Evolutionary conservation across 2,888 invertebrate species (phyloP), one percentile per base, ranked within the genome.

Genomic region (Panopea generosa): DNA sequence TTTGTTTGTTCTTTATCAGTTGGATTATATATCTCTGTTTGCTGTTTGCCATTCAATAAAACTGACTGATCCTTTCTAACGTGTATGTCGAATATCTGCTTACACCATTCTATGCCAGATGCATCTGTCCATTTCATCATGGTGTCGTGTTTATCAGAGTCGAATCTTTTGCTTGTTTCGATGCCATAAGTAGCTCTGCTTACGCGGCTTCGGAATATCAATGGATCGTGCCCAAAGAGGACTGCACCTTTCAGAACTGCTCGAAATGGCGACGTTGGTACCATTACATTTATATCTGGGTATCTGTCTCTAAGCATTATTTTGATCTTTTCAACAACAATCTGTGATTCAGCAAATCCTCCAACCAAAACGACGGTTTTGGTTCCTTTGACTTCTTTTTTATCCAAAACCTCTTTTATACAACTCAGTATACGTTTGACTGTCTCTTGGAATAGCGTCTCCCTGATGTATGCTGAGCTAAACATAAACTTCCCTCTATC

Each of bases 221-320:
- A 33, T 6, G 33, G 33, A 7, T 33, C 33, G 33, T 33, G 33
- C 4, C 33, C 33, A 33, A 7, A 33, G 11, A 78, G 29, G 1
- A 78, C 78, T 2, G 78, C 78, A 2, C 78, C 74, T 16, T 33
- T 53, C 3, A 80, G 40, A 3, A 80, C 76, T 9, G 80, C 62
- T n/a, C 56, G 57, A 4, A 69, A 63, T 11, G 76, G 71, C n/a
- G 72, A 69, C 2, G 45, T 55, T 45, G 80, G 80, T 2, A 56
- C 49, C n/a, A 73, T 50, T 7, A 80, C 29, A 1, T 33, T 33
- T 4, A 33, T 33, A 7, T n/a, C 50, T 7, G 59, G 59, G 18
- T 53, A 70, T 20, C 63, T 40, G n/a, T 70, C 22, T 6, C 20
- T 9, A 52, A 80, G 40, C 33, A n/a, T 26, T 20, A 55, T 24